phyloP scores from a whole-genome alignment of 1,140 invertebrate species.

The Hyphantria cunea region DNA sequence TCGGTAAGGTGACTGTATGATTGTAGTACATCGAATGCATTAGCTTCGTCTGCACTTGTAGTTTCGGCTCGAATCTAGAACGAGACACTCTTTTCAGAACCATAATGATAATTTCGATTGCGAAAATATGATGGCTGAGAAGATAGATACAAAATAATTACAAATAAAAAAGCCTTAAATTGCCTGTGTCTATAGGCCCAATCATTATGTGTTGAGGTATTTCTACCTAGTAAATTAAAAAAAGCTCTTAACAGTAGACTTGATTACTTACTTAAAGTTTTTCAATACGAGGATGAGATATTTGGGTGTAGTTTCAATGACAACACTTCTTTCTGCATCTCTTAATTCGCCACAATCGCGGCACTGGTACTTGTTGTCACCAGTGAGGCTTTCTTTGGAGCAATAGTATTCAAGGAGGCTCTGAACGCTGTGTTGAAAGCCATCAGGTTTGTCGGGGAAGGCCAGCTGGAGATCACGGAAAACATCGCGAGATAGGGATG shows the following conservation, averaged over 20 bases:
- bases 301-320: slow-evolving; percentile 87
- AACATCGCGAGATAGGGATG: slow-evolving; percentile 87
- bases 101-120: neutral
- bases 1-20: slow-evolving; percentile 81
- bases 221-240: too few species aligned
- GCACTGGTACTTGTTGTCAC: slow-evolving; percentile 92
- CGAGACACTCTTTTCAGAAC: slow-evolving; percentile 7
- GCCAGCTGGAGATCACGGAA: slow-evolving; percentile 92
- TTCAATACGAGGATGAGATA: slow-evolving; percentile 91
- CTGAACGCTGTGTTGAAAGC: slow-evolving; percentile 84
- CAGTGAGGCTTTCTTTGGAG: slow-evolving; percentile 87
- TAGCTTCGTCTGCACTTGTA: slow-evolving; percentile 88
- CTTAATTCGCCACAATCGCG: slow-evolving; percentile 88
- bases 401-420: slow-evolving; percentile 89
- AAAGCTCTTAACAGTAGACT: too few species aligned
- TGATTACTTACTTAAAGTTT: slow-evolving; percentile 87
- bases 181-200: too few species aligned
- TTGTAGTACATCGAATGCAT: slow-evolving; percentile 86
- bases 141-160: neutral
- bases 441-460: slow-evolving; percentile 86
- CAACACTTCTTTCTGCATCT: slow-evolving; percentile 89
- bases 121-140: slow-evolving; percentile 1
- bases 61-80: slow-evolving; percentile 81
- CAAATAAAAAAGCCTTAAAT: too few species aligned
- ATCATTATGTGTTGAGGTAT: too few species aligned